A percentile compares a stretch with the other conserved stretches of the same genome.
phyloP scores from a whole-genome alignment of 1,140 invertebrate genomes.

The Bombus waltoni region DNA sequence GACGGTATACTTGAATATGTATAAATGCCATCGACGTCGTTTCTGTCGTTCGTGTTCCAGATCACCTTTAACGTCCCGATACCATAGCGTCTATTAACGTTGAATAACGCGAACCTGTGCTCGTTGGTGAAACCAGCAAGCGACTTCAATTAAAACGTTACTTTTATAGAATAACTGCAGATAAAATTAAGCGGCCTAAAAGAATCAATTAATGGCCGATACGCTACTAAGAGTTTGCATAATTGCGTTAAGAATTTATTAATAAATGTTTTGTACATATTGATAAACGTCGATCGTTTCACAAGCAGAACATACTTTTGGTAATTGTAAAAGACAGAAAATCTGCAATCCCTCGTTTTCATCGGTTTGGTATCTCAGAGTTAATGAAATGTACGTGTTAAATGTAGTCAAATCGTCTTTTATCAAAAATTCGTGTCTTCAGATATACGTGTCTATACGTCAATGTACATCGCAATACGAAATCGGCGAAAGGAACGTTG shows the following conservation, averaged over 20 bases:
- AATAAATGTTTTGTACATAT: too few relatives aligned
- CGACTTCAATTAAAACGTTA: conserved; percentile 5
- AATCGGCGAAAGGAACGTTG: too few relatives aligned
- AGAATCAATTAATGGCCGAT: neutral
- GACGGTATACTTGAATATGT: conserved; percentile 34
- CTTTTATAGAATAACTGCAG: neutral
- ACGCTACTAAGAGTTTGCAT: neutral
- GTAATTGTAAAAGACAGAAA: too few relatives aligned
- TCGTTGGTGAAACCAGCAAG: conserved; percentile 12
- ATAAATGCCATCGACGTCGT: conserved; percentile 44
- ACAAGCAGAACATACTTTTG: too few relatives aligned
- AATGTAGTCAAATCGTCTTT: too few relatives aligned
- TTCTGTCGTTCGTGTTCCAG: conserved; percentile 35
- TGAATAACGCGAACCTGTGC: neutral
- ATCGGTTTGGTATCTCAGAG: too few relatives aligned
- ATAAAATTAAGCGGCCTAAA: neutral
- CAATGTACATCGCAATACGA: too few relatives aligned
- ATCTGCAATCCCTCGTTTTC: too few relatives aligned
- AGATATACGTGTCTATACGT: too few relatives aligned
- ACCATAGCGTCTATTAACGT: conserved; percentile 1
- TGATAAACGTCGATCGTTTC: too few relatives aligned
- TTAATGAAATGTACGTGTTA: too few relatives aligned
- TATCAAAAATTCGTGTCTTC: too few relatives aligned
- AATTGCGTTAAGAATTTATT: neutral
- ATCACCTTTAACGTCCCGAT: conserved; percentile 52